phyloP scores from a whole-genome alignment of 2,888 invertebrate genomes.

The Acanthacorydalis orientalis region DNA sequence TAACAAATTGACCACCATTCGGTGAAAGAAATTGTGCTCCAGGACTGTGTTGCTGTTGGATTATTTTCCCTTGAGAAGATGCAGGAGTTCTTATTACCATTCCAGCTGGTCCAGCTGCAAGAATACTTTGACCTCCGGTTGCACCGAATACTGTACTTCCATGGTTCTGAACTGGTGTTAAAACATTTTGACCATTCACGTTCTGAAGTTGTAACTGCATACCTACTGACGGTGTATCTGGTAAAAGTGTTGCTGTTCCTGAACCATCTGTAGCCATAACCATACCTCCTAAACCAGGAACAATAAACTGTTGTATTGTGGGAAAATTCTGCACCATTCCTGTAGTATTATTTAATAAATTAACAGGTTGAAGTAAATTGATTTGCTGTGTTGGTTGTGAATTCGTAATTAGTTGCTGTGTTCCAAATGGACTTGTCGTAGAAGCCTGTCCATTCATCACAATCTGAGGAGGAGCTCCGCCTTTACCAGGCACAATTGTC shows the following conservation, averaged over 20 bases:
- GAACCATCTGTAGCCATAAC: constrained; percentile 63
- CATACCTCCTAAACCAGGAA: constrained; percentile 65
- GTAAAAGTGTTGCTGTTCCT: constrained; percentile 48
- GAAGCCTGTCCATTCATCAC: constrained; percentile 55
- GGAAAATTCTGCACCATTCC: constrained; percentile 60
- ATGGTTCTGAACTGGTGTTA: constrained; percentile 53
- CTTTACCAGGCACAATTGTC: constrained; percentile 61
- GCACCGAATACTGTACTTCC: constrained; percentile 40
- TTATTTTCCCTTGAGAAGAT: constrained; percentile 51
- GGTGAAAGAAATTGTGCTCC: constrained; percentile 59
- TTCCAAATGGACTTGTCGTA: constrained; percentile 38
- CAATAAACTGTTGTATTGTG: constrained; percentile 66
- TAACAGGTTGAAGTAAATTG: constrained; percentile 65
- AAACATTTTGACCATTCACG: constrained; percentile 58
- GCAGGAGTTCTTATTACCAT: constrained; percentile 62
- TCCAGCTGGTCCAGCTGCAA: constrained; percentile 48
- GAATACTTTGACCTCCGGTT: constrained; percentile 41
- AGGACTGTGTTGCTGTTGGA: constrained; percentile 45
- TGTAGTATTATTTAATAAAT: constrained; percentile 53
- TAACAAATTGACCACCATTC: constrained; percentile 54
- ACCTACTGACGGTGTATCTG: constrained; percentile 50
- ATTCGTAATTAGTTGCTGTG: constrained; percentile 49
- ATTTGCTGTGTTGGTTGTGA: constrained; percentile 37
- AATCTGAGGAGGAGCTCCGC: constrained; percentile 52
- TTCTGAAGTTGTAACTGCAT: constrained; percentile 66